These are phyloP conservation scores for Eutolmus rufibarbis DNA, from an alignment of 2,888 invertebrate genomes.

Conservation along the genomic window DNA sequence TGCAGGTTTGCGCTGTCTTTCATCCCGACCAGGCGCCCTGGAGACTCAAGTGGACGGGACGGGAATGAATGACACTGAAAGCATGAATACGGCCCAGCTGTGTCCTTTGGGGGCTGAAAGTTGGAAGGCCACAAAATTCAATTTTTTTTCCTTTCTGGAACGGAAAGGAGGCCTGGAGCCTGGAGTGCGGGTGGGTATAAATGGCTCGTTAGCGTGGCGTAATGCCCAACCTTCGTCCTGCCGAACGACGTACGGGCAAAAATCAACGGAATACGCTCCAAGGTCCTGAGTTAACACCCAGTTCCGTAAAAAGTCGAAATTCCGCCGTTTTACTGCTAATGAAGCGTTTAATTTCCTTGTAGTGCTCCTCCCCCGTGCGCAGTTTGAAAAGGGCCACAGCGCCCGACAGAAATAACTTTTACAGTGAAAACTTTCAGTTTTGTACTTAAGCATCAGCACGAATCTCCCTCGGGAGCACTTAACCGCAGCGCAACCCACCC, in stretches of 20 bases:
- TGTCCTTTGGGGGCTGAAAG: background rate
- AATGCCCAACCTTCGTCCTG: background rate
- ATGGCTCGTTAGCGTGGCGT: background rate
- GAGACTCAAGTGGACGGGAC: background rate
- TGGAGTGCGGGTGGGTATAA: background rate
- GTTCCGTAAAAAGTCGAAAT: background rate
- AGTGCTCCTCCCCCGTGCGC: background rate
- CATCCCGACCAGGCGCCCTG: background rate
- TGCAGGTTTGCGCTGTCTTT: background rate
- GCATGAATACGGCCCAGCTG: background rate
- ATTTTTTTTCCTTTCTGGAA: background rate
- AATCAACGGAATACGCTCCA: background rate
- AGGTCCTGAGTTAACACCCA: background rate
- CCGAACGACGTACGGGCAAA: background rate
- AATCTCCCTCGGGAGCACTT: background rate
- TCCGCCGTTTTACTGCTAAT: background rate
- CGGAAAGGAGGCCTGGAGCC: background rate
- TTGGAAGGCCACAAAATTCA: background rate
- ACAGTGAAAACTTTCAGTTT: background rate
- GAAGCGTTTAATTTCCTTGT: background rate
- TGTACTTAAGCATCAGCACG: background rate
- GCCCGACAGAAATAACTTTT: background rate
- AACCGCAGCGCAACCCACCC: background rate
- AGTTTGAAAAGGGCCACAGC: background rate
- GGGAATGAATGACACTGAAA: background rate